Evolutionary conservation across 2,113 vertebrate species (phyloP).

Genomic region (Pleuronectes platessa): DNA sequence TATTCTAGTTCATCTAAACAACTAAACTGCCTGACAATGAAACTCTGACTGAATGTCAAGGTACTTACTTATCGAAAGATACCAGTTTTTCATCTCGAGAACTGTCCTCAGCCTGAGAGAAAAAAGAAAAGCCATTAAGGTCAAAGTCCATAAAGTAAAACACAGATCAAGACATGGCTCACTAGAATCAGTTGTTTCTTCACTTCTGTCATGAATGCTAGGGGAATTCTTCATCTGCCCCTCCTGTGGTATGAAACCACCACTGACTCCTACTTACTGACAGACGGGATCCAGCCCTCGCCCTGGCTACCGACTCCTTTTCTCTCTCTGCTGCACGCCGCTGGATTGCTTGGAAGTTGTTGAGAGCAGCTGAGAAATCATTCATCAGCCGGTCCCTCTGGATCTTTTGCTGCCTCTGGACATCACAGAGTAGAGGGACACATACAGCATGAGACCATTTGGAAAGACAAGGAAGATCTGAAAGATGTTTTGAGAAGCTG

Average conservation of each 20-base stretch:
- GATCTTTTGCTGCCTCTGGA: constrained; percentile 94
- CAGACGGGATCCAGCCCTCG: constrained; percentile 90
- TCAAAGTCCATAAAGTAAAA: not conserved
- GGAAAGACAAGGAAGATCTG: not conserved
- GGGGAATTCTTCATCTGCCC: not conserved
- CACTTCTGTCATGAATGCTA: not conserved
- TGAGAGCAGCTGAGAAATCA: constrained; percentile 94
- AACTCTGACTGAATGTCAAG: not conserved
- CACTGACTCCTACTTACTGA: constrained; percentile 78
- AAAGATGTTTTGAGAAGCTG: not conserved
- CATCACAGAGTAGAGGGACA: constrained; percentile 2
- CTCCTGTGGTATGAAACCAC: too few relatives aligned
- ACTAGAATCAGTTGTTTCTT: not conserved
- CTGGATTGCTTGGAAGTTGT: constrained; percentile 93
- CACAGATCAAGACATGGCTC: not conserved
- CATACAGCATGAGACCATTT: not conserved
- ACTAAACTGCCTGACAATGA: not conserved
- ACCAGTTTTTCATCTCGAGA: constrained; percentile 92
- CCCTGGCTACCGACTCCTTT: constrained; percentile 92
- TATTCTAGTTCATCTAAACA: not conserved
- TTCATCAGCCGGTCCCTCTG: constrained; percentile 97
- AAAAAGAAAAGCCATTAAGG: constrained; percentile 47
- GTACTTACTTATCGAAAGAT: constrained; percentile 92
- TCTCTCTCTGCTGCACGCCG: constrained; percentile 92
- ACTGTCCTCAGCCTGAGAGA: constrained; percentile 85